phyloP scores from a whole-genome alignment of 2,888 invertebrate species.

The Pseudococcus longispinus region DNA sequence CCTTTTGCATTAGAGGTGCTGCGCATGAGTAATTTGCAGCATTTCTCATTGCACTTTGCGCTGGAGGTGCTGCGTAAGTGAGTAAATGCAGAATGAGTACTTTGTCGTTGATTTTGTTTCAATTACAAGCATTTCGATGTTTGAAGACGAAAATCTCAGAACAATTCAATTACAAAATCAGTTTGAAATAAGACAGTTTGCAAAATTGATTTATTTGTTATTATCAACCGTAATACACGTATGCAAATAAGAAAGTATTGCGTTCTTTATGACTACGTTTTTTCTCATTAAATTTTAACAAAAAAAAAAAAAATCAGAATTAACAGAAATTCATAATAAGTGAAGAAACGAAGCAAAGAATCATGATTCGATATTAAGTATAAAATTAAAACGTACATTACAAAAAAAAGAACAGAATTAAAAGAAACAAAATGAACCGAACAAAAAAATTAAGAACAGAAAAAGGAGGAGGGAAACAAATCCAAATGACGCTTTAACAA shows the following conservation, averaged over 20 bases:
- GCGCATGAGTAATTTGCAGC: too few relatives aligned
- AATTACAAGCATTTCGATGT: too few relatives aligned
- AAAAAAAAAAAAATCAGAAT: conserved; percentile 36
- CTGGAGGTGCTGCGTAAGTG: too few relatives aligned
- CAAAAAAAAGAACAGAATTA: not conserved
- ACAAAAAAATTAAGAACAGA: not conserved
- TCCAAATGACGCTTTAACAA: conserved; percentile 22
- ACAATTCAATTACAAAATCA: too few relatives aligned
- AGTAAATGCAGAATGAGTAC: too few relatives aligned
- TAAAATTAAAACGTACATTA: conserved; percentile 33
- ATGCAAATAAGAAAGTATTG: conserved; percentile 38
- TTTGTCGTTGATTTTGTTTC: too few relatives aligned
- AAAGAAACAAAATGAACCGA: not conserved
- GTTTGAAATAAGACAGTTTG: not conserved
- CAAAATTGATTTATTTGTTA: conserved; percentile 35
- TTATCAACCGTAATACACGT: conserved; percentile 25
- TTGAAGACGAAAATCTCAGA: not conserved
- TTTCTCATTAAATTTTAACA: conserved; percentile 29
- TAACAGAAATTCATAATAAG: conserved; percentile 23
- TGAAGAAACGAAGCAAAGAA: conserved; percentile 29
- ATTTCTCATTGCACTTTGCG: too few relatives aligned
- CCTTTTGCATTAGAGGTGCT: too few relatives aligned
- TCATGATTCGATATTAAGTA: conserved; percentile 5
- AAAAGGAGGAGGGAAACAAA: conserved; percentile 24
- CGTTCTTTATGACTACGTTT: conserved; percentile 15